Conservation (phyloP, 2,113 vertebrate genomes). For the Tetraodon nigroviridis region DNA sequence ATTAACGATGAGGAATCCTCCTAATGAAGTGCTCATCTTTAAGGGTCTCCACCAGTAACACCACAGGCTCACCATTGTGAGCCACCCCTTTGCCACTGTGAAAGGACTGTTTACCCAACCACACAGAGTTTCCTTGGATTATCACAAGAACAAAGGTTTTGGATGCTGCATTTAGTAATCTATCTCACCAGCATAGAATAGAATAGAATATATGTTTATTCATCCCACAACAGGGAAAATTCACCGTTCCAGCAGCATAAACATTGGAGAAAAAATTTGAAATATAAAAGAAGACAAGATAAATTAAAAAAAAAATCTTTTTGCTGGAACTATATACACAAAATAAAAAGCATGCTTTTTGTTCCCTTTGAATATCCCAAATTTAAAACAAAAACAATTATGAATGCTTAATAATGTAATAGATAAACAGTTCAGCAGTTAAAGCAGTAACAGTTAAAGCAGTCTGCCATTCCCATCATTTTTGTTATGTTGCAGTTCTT, state of each 20-base stretch:
- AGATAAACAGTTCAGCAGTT: too few species aligned
- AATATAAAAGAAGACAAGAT: too few species aligned
- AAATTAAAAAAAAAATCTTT: too few species aligned
- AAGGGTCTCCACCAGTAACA: conserved; percentile 51
- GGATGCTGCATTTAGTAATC: conserved; percentile 20
- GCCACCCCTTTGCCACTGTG: conserved; percentile 48
- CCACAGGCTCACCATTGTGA: conserved; percentile 48
- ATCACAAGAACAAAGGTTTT: conserved; percentile 36
- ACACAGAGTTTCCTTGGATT: conserved; percentile 47
- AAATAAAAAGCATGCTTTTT: too few species aligned
- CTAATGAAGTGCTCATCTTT: conserved; percentile 52
- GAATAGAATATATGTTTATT: too few species aligned
- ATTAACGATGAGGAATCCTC: conserved; percentile 36
- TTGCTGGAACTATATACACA: too few species aligned
- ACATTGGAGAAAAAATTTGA: too few species aligned
- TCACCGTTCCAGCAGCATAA: too few species aligned
- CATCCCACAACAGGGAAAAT: too few species aligned
- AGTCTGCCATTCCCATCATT: not conserved
- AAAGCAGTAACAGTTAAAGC: too few species aligned
- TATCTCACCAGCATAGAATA: conserved; percentile 14
- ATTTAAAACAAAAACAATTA: not conserved
- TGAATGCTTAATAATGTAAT: conserved; percentile 35
- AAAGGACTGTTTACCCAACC: conserved; percentile 58
- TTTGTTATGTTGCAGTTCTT: not conserved
- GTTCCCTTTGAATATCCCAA: not conserved